A percentile compares a stretch with the other conserved stretches of the same genome.
These are phyloP conservation scores for Zootermopsis nevadensis DNA, from an alignment of 2,888 invertebrate species.

Conservation along the genomic window DNA sequence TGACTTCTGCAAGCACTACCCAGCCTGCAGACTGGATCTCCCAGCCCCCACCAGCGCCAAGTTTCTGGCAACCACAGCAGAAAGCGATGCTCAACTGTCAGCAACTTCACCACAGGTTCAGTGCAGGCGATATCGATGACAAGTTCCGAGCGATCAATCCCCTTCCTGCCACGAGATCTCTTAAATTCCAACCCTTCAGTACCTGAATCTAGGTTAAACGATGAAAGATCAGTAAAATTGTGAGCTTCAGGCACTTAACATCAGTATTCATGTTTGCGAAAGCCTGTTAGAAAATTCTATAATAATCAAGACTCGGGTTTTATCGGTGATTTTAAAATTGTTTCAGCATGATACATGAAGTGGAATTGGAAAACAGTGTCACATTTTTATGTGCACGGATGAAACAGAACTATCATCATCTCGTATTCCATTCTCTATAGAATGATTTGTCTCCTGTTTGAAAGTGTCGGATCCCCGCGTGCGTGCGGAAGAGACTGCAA, in stretches of 20 bases:
- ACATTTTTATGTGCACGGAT: not conserved
- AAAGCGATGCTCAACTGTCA: constrained; percentile 19
- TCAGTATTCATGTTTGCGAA: not conserved
- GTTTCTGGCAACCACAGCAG: constrained; percentile 56
- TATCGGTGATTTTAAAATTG: not conserved
- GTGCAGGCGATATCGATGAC: constrained; percentile 76
- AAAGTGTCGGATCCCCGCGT: not conserved
- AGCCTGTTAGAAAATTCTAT: not conserved
- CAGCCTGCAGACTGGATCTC: constrained; percentile 54
- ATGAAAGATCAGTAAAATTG: not conserved
- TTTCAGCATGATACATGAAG: not conserved
- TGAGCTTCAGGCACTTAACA: not conserved
- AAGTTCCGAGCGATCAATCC: constrained; percentile 64
- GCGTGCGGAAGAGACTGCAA: not conserved
- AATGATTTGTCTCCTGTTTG: not conserved
- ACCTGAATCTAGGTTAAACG: constrained; percentile 12
- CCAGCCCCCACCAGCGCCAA: constrained; percentile 55
- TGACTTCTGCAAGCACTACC: constrained; percentile 59
- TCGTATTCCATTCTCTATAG: not conserved
- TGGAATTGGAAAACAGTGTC: not conserved
- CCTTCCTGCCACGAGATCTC: constrained; percentile 73
- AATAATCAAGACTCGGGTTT: not conserved
- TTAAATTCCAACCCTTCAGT: constrained; percentile 68
- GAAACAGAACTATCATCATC: not conserved
- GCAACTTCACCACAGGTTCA: constrained; percentile 65